A percentile compares a stretch with the other conserved stretches of the same genome.
Evolutionary conservation across 2,797 vertebrate genomes (phyloP).

Genomic region (Thunnus albacares): DNA sequence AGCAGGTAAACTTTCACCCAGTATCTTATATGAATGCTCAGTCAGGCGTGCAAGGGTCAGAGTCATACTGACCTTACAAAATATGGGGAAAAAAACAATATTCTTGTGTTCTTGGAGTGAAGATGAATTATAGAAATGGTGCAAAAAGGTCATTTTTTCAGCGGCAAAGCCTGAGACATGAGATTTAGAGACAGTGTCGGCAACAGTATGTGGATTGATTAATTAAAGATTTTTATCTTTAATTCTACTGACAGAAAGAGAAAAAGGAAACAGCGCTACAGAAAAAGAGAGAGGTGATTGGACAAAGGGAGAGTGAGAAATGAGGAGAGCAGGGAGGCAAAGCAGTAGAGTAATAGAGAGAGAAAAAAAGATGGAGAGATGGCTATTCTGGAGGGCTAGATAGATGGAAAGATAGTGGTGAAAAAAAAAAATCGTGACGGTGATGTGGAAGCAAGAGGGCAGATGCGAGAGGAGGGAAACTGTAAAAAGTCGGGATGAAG

Average conservation of each 20-base stretch:
- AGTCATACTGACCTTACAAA: conserved; percentile 43
- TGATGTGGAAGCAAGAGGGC: conserved; percentile 27
- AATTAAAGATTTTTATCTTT: conserved; percentile 89
- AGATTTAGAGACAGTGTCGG: conserved; percentile 59
- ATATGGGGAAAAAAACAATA: conserved; percentile 33
- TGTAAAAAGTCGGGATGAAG: conserved; percentile 30
- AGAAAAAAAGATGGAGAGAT: conserved; percentile 42
- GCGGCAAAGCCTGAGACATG: conserved; percentile 52
- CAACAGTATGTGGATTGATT: conserved; percentile 80
- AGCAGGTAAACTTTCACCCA: conserved; percentile 3
- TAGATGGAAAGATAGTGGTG: conserved; percentile 44
- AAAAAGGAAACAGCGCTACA: conserved; percentile 43
- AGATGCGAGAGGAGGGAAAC: conserved; percentile 25
- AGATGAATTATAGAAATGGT: conserved; percentile 71
- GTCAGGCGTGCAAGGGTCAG: conserved; percentile 39
- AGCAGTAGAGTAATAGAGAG: conserved; percentile 48
- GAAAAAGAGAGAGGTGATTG: conserved; percentile 47
- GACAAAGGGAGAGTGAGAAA: conserved; percentile 45
- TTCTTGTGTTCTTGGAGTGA: conserved; percentile 52
- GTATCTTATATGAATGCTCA: conserved; percentile 18
- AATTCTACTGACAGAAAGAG: conserved; percentile 69
- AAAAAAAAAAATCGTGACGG: conserved; percentile 32
- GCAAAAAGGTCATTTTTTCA: conserved; percentile 49
- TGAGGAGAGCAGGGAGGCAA: conserved; percentile 49
- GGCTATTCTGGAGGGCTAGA: conserved; percentile 49